Evolutionary conservation across 30 jellyfish, hydroid and myxozoan species (phyloP), one percentile per base, ranked within the genome.

Genomic region (Haliclystus octoradiatus): DNA sequence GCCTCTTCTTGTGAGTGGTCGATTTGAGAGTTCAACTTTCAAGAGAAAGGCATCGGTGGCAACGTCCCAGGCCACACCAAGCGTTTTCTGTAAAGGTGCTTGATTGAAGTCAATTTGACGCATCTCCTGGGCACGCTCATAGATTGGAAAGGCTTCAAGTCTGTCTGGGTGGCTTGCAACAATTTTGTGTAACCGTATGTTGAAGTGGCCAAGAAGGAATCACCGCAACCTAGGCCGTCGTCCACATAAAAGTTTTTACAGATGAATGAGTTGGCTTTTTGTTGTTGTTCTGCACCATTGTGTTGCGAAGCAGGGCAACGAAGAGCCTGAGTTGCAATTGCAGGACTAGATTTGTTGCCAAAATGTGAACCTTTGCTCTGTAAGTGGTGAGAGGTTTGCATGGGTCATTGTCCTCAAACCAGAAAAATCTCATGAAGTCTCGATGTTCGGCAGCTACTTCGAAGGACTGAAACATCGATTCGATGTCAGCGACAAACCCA

Each of bases 391-490:
- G 49, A 49, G 66, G 71, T 30, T 28, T 63, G 35, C 24, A 28
- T 9, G 35, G 33, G 72, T 65, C 77, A 34, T 73, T 73, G 19
- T 74, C 72, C 28, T 62, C 49, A 62, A 73, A 74, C 79, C 85
- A 74, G 34, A 62, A 50, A 74, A 74, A 74, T 25, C 78, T 61
- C 33, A 62, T 70, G 50, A 62, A 69, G 50, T 52, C 68, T 63
- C 66, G 57, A 70, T 74, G 78, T 25, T 63, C 57, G 26, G 40
- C 65, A 15, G 69, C 47, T 30, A 74, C 85, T 14, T 65, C 13
- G 33, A 73, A 50, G 30, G 50, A 62, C 31, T 73, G 52, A 62
- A 31, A 73, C 84, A 73, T 73, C 28, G 74, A 53, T 28, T 63
- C 71, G 68, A 73, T 62, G 68, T 73, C 84, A n/a, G 66, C 75